Evolutionary conservation across 2,888 invertebrate species (phyloP), one percentile per base, ranked within the genome.

Genomic region (Nemapogon koenigi): DNA sequence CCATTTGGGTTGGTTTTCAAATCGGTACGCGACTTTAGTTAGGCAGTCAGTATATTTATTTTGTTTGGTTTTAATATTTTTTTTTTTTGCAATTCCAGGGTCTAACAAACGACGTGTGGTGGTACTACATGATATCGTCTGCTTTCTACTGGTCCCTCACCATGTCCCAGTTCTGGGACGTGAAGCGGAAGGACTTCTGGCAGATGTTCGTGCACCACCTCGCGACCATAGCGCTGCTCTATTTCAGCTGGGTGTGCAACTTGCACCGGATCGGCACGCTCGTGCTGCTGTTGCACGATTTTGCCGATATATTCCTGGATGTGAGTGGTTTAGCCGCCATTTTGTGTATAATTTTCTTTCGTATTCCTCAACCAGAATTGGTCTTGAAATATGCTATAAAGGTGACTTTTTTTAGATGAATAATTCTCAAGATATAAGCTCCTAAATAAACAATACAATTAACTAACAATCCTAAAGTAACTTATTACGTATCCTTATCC

Each of bases 151-250:
- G 95, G 92, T 91, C 97, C 13, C 80, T 97, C 41, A 89, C 91
- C 45, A 85, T 94, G 44, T 92, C 94, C 13, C 96, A 97, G 71
- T 96, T 96, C 75, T 88, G 92, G 66, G 97, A 98, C 68, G 90
- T 94, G 38, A 90, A 90, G 46, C 85, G 96, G 46, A 94, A 94
- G 70, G 94, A 94, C 73, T 97, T 98, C 71, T 94, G 94, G 91
- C 95, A 97, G 81, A 98, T 99, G 95, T 96, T 98, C 69, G 81
- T 96, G 38, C 98, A 99, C 76, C 98, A 99, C 64, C 85, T 96
- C 57, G 94, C 94, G 15, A 97, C 98, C 27, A 89, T 99, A 49
- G 69, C 87, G 29, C 83, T 99, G 44, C 85, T 99, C 78, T 87
- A 86, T 40, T 89, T 97, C 62, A 97, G 97, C 46, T 99, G 97